phyloP scores from a whole-genome alignment of 2,113 vertebrate genomes.

The Poeciliopsis turrubarensis region DNA sequence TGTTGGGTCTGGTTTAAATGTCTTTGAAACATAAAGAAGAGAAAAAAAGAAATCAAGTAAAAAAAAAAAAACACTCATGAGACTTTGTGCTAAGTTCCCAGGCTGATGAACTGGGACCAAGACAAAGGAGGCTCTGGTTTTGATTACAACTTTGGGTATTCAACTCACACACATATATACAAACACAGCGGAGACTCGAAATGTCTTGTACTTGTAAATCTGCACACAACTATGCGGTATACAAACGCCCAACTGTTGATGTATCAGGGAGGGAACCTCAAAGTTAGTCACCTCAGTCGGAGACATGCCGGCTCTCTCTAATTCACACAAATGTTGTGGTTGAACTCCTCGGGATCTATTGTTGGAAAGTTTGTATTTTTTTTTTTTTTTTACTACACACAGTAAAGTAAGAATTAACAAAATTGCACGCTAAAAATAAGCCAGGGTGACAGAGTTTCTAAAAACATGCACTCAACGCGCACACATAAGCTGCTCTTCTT shows the following conservation, averaged over 20 bases:
- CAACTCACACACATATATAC: slow-evolving; percentile 57
- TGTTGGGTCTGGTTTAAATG: neutral
- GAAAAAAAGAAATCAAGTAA: slow-evolving; percentile 23
- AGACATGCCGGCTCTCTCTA: slow-evolving; percentile 14
- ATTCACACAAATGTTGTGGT: slow-evolving; percentile 19
- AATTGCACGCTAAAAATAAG: slow-evolving; percentile 52
- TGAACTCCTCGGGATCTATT: slow-evolving; percentile 23
- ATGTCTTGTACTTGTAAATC: slow-evolving; percentile 56
- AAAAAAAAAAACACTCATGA: slow-evolving; percentile 16
- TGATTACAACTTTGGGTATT: slow-evolving; percentile 73
- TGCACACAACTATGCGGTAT: slow-evolving; percentile 50
- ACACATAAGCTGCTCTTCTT: slow-evolving; percentile 58
- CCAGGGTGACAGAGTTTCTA: slow-evolving; percentile 45
- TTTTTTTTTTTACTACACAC: slow-evolving; percentile 39
- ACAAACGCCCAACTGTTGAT: slow-evolving; percentile 60
- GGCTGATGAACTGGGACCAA: slow-evolving; percentile 6
- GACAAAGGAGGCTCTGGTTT: slow-evolving; percentile 64
- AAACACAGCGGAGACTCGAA: slow-evolving; percentile 29
- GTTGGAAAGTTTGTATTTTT: slow-evolving; percentile 24
- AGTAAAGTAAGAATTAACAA: slow-evolving; percentile 44
- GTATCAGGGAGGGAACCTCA: slow-evolving; percentile 54
- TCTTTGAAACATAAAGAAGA: neutral
- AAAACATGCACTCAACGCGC: slow-evolving; percentile 33
- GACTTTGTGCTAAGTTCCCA: slow-evolving; percentile 24
- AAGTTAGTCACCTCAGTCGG: slow-evolving; percentile 45